Evolutionary conservation across 2,113 vertebrate species (phyloP).

Genomic region (Psophia crepitans): DNA sequence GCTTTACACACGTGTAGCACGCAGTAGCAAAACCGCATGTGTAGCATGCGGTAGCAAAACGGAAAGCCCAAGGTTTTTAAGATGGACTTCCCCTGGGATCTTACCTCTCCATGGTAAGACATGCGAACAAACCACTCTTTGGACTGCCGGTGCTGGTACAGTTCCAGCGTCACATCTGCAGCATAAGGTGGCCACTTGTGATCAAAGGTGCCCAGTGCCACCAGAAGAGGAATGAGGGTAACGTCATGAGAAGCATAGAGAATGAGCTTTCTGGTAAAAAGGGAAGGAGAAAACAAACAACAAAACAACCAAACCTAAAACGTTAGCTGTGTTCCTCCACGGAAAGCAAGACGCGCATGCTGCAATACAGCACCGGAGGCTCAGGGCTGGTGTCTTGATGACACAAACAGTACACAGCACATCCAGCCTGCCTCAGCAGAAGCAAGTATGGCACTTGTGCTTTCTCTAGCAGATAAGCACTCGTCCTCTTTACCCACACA

Average conservation of each 20-base stretch:
- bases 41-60: too few relatives aligned
- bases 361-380: too few relatives aligned
- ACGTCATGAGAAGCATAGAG: conserved; percentile 88
- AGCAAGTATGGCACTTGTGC: not conserved
- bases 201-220: conserved; percentile 90
- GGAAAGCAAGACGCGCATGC: not conserved
- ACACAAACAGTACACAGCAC: too few relatives aligned
- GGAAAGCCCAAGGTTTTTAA: not conserved
- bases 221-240: conserved; percentile 86
- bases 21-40: too few relatives aligned
- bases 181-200: conserved; percentile 89
- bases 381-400: too few relatives aligned
- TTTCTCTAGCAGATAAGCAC: not conserved
- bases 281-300: too few relatives aligned
- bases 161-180: conserved; percentile 85
- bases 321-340: not conserved
- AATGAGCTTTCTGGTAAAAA: conserved; percentile 84
- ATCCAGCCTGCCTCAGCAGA: too few relatives aligned
- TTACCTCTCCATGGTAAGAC: conserved; percentile 85
- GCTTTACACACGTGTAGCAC: not conserved
- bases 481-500: not conserved
- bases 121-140: conserved; percentile 85
- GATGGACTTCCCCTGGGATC: not conserved
- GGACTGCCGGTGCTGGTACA: conserved; percentile 81
- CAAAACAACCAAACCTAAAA: not conserved